Evolutionary conservation across 2,113 vertebrate species (phyloP).

Genomic region (Scophthalmus maximus): DNA sequence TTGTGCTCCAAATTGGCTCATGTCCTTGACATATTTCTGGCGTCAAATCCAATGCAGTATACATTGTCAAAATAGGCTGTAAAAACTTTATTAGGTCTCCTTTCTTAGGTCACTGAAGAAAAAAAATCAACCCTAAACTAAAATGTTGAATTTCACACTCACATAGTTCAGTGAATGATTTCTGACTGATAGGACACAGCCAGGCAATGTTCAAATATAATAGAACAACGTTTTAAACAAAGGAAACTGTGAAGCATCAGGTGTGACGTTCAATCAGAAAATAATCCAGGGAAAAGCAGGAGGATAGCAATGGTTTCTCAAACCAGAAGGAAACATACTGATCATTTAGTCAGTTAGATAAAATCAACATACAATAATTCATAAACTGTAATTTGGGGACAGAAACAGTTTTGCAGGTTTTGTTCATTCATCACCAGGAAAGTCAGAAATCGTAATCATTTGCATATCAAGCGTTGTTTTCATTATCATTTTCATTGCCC

Average conservation of each 20-base stretch:
- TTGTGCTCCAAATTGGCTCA: not conserved
- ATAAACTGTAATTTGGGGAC: too few species aligned
- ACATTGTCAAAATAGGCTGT: not conserved
- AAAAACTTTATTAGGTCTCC: not conserved
- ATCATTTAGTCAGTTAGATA: not conserved
- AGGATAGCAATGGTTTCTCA: not conserved
- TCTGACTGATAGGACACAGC: too few species aligned
- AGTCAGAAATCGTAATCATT: not conserved
- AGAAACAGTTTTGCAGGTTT: not conserved
- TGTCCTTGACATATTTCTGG: slow-evolving; percentile 6
- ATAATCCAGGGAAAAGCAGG: not conserved
- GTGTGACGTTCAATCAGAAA: not conserved
- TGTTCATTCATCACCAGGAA: not conserved
- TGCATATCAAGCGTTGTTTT: slow-evolving; percentile 13
- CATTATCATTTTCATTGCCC: not conserved
- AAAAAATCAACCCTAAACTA: too few species aligned
- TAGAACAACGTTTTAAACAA: not conserved
- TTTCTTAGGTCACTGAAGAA: not conserved
- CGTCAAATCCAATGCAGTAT: slow-evolving; percentile 1
- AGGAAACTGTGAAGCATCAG: not conserved
- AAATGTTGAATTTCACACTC: not conserved
- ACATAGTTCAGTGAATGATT: not conserved
- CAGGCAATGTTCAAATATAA: too few species aligned
- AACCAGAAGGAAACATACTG: not conserved
- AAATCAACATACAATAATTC: too few species aligned